A percentile compares a stretch with the other conserved stretches of the same genome.
phyloP scores from a whole-genome alignment of 2,888 invertebrate genomes.

The Eilema sororculum region DNA sequence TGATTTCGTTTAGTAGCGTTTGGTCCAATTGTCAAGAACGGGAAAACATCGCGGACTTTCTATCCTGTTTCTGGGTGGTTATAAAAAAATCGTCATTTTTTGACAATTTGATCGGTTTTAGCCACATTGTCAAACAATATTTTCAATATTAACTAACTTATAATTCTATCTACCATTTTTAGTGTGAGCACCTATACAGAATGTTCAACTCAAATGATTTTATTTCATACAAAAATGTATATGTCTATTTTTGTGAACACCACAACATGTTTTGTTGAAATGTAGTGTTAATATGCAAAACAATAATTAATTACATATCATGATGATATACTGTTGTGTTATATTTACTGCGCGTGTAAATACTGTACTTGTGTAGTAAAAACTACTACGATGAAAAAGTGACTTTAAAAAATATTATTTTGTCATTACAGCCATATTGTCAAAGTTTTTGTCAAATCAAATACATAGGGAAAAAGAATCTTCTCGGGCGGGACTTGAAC shows the following conservation, averaged over 20 bases:
- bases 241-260: slow-evolving; percentile 37
- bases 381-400: too few species aligned
- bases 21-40: too few species aligned
- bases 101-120: neutral
- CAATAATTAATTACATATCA: slow-evolving; percentile 60
- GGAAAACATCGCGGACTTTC: too few species aligned
- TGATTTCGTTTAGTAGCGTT: too few species aligned
- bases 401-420: too few species aligned
- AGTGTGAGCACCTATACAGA: neutral
- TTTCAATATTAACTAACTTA: neutral
- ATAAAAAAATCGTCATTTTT: too few species aligned
- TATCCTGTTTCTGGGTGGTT: too few species aligned
- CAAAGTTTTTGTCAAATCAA: too few species aligned
- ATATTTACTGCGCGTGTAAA: slow-evolving; percentile 10
- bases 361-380: neutral
- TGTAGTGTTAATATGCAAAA: slow-evolving; percentile 34
- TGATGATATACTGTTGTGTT: slow-evolving; percentile 43
- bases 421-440: too few species aligned
- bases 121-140: neutral
- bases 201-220: slow-evolving; percentile 17
- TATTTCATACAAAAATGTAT: slow-evolving; percentile 21
- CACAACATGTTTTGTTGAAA: slow-evolving; percentile 34
- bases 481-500: too few species aligned
- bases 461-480: too few species aligned
- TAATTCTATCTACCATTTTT: neutral